Evolutionary conservation across 2,888 invertebrate genomes (phyloP).

Genomic region (Unio pictorum): DNA sequence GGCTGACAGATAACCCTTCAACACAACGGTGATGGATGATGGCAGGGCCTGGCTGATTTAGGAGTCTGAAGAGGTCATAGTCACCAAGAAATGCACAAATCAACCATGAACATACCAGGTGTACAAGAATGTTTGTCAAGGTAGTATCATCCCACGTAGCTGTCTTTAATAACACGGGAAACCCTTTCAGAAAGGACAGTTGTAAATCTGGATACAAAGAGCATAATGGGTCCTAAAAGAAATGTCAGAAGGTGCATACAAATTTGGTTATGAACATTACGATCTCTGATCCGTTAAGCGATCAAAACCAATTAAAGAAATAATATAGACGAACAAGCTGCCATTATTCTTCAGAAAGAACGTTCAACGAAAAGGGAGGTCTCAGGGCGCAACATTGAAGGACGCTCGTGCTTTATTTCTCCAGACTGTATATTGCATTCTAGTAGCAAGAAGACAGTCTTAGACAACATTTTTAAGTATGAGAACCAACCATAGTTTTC

Average conservation of each 20-base stretch:
- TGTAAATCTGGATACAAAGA: neutral
- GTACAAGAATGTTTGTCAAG: neutral
- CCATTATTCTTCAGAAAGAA: neutral
- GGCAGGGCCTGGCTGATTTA: too few relatives aligned
- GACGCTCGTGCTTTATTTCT: neutral
- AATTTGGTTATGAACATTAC: neutral
- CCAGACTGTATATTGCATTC: neutral
- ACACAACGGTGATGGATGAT: too few relatives aligned
- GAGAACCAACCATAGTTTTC: too few relatives aligned
- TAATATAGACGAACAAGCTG: neutral
- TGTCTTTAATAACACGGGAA: constrained; percentile 2
- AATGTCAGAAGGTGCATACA: neutral
- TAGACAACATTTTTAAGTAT: too few relatives aligned
- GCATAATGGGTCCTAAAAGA: neutral
- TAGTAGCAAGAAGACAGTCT: too few relatives aligned
- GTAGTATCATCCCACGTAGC: neutral
- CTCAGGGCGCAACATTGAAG: neutral
- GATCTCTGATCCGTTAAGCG: neutral
- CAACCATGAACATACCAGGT: neutral
- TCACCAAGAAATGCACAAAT: neutral
- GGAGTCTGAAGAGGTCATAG: too few relatives aligned
- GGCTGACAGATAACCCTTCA: too few relatives aligned
- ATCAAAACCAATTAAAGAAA: neutral
- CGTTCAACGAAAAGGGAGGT: neutral
- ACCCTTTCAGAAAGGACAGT: constrained; percentile 4